Conservation (phyloP, 2,888 invertebrate genomes). For the Agrotis ipsilon region DNA sequence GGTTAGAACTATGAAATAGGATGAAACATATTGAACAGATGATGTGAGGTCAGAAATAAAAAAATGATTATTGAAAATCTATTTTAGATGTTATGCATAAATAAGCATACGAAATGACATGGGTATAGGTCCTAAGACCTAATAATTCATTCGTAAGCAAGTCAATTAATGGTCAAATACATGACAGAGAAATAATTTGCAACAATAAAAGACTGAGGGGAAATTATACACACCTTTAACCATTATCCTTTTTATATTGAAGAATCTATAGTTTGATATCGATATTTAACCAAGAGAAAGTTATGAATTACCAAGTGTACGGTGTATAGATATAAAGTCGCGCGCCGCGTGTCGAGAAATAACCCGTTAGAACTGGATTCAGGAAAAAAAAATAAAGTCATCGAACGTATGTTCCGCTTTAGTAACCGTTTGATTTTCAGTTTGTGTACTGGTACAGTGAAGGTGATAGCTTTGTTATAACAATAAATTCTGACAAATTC, state of each 20-base stretch:
- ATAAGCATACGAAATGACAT: not conserved
- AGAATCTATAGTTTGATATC: slow-evolving; percentile 54
- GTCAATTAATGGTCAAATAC: slow-evolving; percentile 26
- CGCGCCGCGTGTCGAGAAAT: slow-evolving; percentile 89
- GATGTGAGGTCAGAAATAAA: not conserved
- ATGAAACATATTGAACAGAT: slow-evolving; percentile 37
- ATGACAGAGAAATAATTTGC: slow-evolving; percentile 38
- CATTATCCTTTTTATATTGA: slow-evolving; percentile 65
- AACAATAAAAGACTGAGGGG: slow-evolving; percentile 18
- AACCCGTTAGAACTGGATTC: slow-evolving; percentile 90
- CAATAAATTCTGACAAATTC: slow-evolving; percentile 44
- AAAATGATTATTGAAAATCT: slow-evolving; percentile 6
- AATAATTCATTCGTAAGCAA: slow-evolving; percentile 21
- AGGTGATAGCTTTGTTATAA: slow-evolving; percentile 44
- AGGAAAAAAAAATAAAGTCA: slow-evolving; percentile 83
- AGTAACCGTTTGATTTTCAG: slow-evolving; percentile 62
- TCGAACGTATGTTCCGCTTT: slow-evolving; percentile 76
- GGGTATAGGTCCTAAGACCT: slow-evolving; percentile 1
- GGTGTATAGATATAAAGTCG: slow-evolving; percentile 74
- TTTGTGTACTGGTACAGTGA: slow-evolving; percentile 47
- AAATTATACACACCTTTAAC: slow-evolving; percentile 72
- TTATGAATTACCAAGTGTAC: slow-evolving; percentile 69
- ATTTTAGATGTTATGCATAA: not conserved
- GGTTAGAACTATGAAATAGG: slow-evolving; percentile 15
- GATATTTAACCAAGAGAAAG: slow-evolving; percentile 73